Base-by-base conservation (phyloP, 2,797 vertebrate genomes). In the Danio choprae region DNA sequence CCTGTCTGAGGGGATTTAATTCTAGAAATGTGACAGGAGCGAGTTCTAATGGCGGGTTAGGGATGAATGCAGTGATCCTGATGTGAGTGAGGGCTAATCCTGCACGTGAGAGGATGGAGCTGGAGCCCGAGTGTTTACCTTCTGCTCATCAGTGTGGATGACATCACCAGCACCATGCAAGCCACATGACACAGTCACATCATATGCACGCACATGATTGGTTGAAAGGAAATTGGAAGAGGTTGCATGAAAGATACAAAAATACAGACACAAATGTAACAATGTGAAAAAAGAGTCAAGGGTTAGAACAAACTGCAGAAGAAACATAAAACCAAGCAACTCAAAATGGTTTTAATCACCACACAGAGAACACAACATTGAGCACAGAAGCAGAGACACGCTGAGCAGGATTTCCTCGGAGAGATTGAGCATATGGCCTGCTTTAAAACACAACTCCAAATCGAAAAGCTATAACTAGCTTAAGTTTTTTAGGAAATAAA, bases 131-230 rank as follows among this genome's bases (percentile, higher is more conserved):
- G 71, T 83, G 82, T 84, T 95, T 99, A 99, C 98, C 98, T 98
- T 99, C 97, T 91, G 91, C 94, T 96, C 92, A 92, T 91, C 95
- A 93, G 92, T 93, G 94, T 88, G 94, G 95, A 96, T 91, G 94
- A 94, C 94, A 94, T 95, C 96, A 89, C 85, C 96, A 95, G 94
- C 96, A 95, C 94, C 96, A 97, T 97, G 95, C 95, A 97, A 96
- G 95, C 93, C 96, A 97, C 95, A 95, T 94, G 95, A 97, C 95
- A 97, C 93, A 95, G 95, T 93, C 94, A 96, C 95, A 96, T 96
- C 95, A 95, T 94, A 95, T 90, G 95, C 94, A 96, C 93, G 95
- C 92, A 93, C 92, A 95, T 95, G 95, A 97, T 95, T 93, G 95
- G 94, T 95, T 94, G 94, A 96, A 96, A 96, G 94, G 95, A 96